phyloP scores from a whole-genome alignment of 2,113 vertebrate genomes.

The Girardinichthys multiradiatus region DNA sequence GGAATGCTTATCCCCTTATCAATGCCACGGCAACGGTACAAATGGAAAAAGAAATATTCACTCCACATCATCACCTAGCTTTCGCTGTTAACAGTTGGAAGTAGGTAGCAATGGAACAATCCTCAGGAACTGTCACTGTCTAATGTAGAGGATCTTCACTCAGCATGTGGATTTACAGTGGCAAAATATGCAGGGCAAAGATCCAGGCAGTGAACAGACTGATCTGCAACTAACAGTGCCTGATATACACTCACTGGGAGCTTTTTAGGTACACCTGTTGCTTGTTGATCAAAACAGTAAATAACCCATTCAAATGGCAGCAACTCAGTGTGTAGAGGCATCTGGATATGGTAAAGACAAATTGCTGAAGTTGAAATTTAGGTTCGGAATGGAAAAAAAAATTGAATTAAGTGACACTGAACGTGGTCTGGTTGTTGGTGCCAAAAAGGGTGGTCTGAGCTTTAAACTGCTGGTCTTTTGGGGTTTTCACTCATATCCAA shows the following conservation, averaged over 20 bases:
- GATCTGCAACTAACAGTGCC: neutral
- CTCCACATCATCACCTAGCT: slow-evolving; percentile 68
- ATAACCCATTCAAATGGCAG: neutral
- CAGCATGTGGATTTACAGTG: slow-evolving; percentile 27
- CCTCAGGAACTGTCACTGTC: slow-evolving; percentile 54
- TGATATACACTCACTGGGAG: neutral
- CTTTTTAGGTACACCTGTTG: neutral
- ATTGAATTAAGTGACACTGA: no score
- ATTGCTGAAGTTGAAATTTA: neutral
- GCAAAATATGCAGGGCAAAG: slow-evolving; percentile 40
- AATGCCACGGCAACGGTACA: slow-evolving; percentile 50
- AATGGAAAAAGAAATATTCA: slow-evolving; percentile 68
- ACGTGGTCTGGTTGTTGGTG: neutral
- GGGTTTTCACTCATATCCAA: no score
- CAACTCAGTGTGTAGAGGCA: neutral
- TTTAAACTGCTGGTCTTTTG: no score
- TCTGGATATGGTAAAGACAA: neutral
- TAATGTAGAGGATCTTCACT: slow-evolving; percentile 35
- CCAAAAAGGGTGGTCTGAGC: neutral
- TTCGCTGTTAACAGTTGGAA: slow-evolving; percentile 68
- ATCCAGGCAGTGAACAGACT: slow-evolving; percentile 16
- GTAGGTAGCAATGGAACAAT: slow-evolving; percentile 67
- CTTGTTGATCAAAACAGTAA: neutral
- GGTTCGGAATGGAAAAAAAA: no score
- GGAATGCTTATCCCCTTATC: slow-evolving; percentile 64